Percentiles rank a stretch among this genome's conserved stretches.
Evolutionary conservation across 2,888 invertebrate species (phyloP).

Genomic region (Sinohyriopsis cumingii): DNA sequence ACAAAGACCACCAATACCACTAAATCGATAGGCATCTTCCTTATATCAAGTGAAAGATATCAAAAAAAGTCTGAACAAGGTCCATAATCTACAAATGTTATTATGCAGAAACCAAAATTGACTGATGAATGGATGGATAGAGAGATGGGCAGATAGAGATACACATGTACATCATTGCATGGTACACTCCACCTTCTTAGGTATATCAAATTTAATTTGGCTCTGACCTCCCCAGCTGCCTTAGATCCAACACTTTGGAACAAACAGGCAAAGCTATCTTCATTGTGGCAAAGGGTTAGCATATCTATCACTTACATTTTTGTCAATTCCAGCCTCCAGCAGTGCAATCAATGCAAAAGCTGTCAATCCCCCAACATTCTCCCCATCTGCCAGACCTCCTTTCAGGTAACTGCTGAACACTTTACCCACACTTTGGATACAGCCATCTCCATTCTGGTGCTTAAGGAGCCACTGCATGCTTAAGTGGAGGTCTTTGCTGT

Average conservation of each 20-base stretch:
- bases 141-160: too few relatives aligned
- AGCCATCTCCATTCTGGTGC: constrained; percentile 84
- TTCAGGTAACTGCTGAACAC: constrained; percentile 62
- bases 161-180: too few relatives aligned
- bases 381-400: constrained; percentile 56
- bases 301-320: constrained; percentile 34
- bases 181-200: too few relatives aligned
- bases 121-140: too few relatives aligned
- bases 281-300: neutral
- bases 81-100: too few relatives aligned
- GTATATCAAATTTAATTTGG: too few relatives aligned
- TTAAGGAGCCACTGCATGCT: constrained; percentile 53
- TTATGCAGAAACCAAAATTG: too few relatives aligned
- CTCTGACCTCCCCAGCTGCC: too few relatives aligned
- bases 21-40: too few relatives aligned
- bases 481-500: constrained; percentile 72
- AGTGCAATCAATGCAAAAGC: constrained; percentile 66
- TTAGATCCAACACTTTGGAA: neutral
- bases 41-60: too few relatives aligned
- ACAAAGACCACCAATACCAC: too few relatives aligned
- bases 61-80: too few relatives aligned
- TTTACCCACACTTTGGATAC: constrained; percentile 78
- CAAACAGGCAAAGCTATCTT: neutral
- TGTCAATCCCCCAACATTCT: constrained; percentile 54
- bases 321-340: constrained; percentile 51